These are phyloP conservation scores for Eubasilissa regina DNA, from an alignment of 1,140 invertebrate genomes.

Conservation along the genomic window DNA sequence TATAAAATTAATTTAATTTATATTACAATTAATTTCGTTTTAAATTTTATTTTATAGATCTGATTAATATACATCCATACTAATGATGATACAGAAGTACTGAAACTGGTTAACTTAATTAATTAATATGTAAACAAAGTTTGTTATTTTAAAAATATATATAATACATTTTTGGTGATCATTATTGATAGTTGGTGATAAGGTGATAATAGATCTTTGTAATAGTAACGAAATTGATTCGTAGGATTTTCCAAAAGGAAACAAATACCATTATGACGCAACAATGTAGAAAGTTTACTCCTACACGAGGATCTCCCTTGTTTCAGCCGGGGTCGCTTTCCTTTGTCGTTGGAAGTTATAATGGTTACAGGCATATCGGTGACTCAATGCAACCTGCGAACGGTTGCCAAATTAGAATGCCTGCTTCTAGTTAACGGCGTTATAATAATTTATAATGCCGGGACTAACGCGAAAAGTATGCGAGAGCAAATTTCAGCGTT, in stretches of 20 bases:
- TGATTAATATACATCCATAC: too few species aligned
- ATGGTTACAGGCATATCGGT: constrained; percentile 9
- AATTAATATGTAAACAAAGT: too few species aligned
- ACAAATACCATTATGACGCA: constrained; percentile 2
- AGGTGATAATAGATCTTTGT: too few species aligned
- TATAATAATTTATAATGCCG: constrained; percentile 26
- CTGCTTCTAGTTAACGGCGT: constrained; percentile 23
- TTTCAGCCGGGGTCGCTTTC: constrained; percentile 21
- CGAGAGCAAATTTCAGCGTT: constrained; percentile 12
- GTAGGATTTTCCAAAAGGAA: neutral
- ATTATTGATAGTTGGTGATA: too few species aligned
- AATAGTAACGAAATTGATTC: constrained; percentile 40
- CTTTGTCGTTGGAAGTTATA: constrained; percentile 18
- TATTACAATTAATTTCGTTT: too few species aligned
- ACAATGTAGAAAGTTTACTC: constrained; percentile 37
- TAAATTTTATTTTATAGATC: too few species aligned
- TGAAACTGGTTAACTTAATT: too few species aligned
- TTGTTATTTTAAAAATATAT: too few species aligned
- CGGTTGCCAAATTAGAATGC: constrained; percentile 26
- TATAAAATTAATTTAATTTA: too few species aligned
- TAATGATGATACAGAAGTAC: too few species aligned
- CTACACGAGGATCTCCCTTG: neutral
- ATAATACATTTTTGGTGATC: too few species aligned
- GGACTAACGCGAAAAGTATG: constrained; percentile 12
- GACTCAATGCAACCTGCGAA: constrained; percentile 28